These are phyloP conservation scores for Brachionus koreanus DNA, from an alignment of 1,140 invertebrate species.

Conservation along the genomic window DNA sequence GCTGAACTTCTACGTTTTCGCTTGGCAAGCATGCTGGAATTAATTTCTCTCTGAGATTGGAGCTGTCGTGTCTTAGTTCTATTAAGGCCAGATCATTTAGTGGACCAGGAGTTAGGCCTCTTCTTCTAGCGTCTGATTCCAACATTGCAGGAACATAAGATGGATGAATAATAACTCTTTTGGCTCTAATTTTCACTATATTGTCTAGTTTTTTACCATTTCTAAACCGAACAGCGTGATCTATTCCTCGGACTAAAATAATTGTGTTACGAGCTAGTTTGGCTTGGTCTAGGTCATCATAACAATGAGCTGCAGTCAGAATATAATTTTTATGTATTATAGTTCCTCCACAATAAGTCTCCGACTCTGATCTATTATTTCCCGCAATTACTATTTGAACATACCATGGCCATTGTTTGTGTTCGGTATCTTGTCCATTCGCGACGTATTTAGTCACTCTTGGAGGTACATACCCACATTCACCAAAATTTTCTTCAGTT, in stretches of 20 bases:
- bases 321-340: conserved; percentile 44
- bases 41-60: neutral
- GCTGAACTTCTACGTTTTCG: neutral
- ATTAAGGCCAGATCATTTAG: conserved; percentile 35
- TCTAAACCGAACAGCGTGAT: neutral
- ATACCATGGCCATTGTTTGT: conserved; percentile 31
- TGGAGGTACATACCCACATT: conserved; percentile 18
- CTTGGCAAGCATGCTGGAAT: conserved; percentile 1
- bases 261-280: neutral
- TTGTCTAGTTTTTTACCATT: conserved; percentile 2
- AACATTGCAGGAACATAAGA: conserved; percentile 3
- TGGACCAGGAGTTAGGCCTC: conserved; percentile 19
- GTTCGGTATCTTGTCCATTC: neutral
- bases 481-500: neutral
- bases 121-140: conserved; percentile 9
- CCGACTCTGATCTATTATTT: conserved; percentile 9
- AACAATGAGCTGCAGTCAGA: conserved; percentile 44
- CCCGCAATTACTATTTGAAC: conserved; percentile 30
- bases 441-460: conserved; percentile 3
- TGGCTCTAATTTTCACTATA: neutral
- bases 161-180: neutral
- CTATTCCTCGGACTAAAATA: neutral
- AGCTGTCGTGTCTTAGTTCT: conserved; percentile 8
- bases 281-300: neutral
- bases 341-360: conserved; percentile 44